phyloP scores from a whole-genome alignment of 2,797 vertebrate species.

The Brachyrhaphis roseni region DNA sequence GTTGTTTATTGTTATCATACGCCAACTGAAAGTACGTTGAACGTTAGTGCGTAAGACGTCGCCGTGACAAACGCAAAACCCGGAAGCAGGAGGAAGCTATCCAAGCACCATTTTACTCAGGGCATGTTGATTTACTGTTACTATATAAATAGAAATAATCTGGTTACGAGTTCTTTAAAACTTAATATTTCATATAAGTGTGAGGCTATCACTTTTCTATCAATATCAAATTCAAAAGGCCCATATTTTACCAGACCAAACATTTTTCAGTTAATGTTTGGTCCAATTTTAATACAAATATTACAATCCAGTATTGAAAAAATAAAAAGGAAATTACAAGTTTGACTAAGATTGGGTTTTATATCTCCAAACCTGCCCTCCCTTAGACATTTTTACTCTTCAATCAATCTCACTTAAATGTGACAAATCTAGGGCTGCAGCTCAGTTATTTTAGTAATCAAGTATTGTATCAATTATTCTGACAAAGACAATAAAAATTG shows the following conservation, averaged over 20 bases:
- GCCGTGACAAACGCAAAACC: constrained; percentile 23
- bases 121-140: not conserved
- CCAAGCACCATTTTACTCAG: not conserved
- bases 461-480: not conserved
- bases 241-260: not conserved
- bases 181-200: not conserved
- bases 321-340: not conserved
- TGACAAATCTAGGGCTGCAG: not conserved
- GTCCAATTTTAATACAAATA: not conserved
- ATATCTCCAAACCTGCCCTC: not conserved
- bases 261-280: not conserved
- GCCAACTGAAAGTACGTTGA: constrained; percentile 68
- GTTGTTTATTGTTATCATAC: constrained; percentile 89
- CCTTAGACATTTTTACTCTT: not conserved
- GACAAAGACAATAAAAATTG: not conserved
- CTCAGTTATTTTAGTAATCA: not conserved
- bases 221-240: not conserved
- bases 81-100: constrained; percentile 27
- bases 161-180: not conserved
- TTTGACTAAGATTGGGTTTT: not conserved
- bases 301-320: not conserved
- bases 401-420: not conserved
- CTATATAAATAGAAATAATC: too few relatives aligned
- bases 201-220: not conserved
- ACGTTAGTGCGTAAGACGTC: constrained; percentile 73